Conservation (phyloP, 2,113 vertebrate genomes). For the Centropus unirufus region DNA sequence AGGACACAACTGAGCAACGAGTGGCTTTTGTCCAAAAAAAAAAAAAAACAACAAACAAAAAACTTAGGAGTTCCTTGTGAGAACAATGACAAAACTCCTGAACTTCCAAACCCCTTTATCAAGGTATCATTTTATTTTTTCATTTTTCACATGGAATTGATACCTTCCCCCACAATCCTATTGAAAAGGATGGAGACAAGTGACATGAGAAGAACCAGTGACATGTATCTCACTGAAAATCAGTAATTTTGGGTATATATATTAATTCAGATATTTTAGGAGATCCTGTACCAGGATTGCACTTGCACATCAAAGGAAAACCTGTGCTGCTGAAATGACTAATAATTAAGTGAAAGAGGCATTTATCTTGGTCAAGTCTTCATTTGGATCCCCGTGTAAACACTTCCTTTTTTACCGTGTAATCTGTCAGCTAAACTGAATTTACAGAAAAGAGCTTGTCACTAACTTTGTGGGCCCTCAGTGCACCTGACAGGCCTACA, state of each 20-base stretch:
- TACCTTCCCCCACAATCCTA: no score
- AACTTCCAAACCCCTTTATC: neutral
- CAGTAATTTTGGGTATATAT: neutral
- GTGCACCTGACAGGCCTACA: neutral
- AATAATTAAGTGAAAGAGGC: neutral
- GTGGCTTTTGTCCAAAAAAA: neutral
- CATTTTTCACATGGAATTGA: no score
- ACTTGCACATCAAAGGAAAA: neutral
- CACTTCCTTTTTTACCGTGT: neutral
- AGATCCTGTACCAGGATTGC: neutral
- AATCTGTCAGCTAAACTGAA: neutral
- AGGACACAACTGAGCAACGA: fast-evolving
- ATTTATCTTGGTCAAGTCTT: neutral
- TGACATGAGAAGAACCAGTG: neutral
- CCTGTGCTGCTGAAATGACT: neutral
- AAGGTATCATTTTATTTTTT: neutral
- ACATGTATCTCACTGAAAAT: neutral
- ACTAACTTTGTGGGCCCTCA: neutral
- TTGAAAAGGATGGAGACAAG: neutral
- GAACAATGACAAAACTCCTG: neutral
- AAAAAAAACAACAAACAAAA: neutral
- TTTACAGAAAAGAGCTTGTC: neutral
- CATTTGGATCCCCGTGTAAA: neutral
- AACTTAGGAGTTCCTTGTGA: neutral
- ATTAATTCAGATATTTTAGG: neutral